Conservation (phyloP, 2,113 vertebrate genomes). For the Proterorhinus semilunaris region DNA sequence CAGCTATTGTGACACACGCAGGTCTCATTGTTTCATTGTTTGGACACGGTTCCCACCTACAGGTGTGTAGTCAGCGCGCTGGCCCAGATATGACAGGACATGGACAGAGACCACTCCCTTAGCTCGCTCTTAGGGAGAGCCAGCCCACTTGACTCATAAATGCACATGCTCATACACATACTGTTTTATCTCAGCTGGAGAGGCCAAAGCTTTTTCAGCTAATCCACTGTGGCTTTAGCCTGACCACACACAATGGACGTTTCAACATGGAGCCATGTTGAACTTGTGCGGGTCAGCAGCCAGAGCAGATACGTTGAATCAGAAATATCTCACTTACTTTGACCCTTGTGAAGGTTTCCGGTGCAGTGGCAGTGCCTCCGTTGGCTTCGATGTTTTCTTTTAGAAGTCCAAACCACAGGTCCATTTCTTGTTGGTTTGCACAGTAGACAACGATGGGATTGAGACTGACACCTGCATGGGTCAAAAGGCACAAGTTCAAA, state of each 20-base stretch:
- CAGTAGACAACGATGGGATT: slow-evolving; percentile 90
- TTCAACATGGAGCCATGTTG: slow-evolving; percentile 6
- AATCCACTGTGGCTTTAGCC: slow-evolving; percentile 29
- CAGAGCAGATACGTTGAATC: not conserved
- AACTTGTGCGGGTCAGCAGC: not conserved
- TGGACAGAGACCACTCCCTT: slow-evolving; percentile 40
- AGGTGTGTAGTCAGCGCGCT: slow-evolving; percentile 42
- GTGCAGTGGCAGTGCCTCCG: slow-evolving; percentile 66
- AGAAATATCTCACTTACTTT: slow-evolving; percentile 59
- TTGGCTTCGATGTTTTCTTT: slow-evolving; percentile 87
- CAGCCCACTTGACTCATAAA: slow-evolving; percentile 60
- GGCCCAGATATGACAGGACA: slow-evolving; percentile 34
- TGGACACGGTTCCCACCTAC: slow-evolving; percentile 34
- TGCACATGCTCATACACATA: slow-evolving; percentile 39
- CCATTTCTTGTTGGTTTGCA: slow-evolving; percentile 81
- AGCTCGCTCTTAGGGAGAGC: slow-evolving; percentile 39
- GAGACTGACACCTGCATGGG: slow-evolving; percentile 82
- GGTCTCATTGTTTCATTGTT: slow-evolving; percentile 29
- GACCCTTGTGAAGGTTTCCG: slow-evolving; percentile 63
- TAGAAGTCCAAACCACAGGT: slow-evolving; percentile 87
- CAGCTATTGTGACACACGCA: slow-evolving; percentile 17
- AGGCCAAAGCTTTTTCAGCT: slow-evolving; percentile 13
- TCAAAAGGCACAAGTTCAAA: slow-evolving; percentile 47
- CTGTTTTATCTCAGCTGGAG: slow-evolving; percentile 39
- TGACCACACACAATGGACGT: not conserved